These are phyloP conservation scores for Pelochelys cantorii DNA, from an alignment of 2,797 vertebrate genomes.

Conservation along the genomic window DNA sequence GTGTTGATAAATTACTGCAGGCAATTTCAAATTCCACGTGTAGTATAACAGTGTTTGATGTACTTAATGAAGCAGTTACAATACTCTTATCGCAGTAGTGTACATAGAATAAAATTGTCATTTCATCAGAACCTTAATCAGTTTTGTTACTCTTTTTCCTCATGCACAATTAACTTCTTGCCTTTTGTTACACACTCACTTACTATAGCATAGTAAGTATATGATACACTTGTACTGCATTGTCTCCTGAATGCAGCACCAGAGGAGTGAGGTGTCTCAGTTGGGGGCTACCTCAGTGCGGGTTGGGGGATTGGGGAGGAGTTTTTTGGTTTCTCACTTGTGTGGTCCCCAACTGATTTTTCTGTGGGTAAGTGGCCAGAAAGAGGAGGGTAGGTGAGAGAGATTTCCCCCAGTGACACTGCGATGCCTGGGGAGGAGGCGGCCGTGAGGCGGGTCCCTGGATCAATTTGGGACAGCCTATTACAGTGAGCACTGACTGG, in stretches of 20 bases:
- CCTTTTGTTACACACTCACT: not conserved
- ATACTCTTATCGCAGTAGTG: not conserved
- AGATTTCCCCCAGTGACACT: too few species aligned
- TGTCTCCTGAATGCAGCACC: not conserved
- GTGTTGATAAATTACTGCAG: not conserved
- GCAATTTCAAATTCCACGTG: not conserved
- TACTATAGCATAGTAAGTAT: not conserved
- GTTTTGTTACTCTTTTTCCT: not conserved
- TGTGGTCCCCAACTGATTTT: too few species aligned
- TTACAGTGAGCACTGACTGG: too few species aligned
- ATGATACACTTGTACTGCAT: not conserved
- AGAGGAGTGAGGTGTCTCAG: too few species aligned
- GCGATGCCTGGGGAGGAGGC: too few species aligned
- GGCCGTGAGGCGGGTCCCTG: too few species aligned
- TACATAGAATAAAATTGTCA: rapidly evolving
- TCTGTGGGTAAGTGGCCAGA: too few species aligned
- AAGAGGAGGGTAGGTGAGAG: too few species aligned
- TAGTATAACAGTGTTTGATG: not conserved
- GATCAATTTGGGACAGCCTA: too few species aligned
- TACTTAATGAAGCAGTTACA: not conserved
- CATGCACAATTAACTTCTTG: not conserved
- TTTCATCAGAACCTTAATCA: not conserved
- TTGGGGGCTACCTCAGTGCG: too few species aligned
- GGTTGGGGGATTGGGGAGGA: too few species aligned
- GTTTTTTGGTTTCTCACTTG: too few species aligned